Conservation (phyloP, 2,888 invertebrate species). For the Catonia carolina region DNA sequence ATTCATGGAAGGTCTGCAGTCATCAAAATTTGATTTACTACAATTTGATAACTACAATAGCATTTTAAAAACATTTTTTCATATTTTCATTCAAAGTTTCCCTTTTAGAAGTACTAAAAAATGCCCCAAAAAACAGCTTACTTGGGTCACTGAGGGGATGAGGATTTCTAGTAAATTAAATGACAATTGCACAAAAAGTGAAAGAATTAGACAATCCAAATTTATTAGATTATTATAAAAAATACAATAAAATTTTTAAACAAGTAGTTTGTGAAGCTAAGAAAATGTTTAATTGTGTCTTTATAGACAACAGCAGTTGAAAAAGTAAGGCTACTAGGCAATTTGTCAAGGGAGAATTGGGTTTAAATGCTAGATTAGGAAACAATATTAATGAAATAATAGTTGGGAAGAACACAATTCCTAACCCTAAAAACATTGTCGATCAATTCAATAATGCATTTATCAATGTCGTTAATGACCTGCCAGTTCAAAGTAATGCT, state of each 20-base stretch:
- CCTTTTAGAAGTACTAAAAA: no score
- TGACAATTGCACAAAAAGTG: background rate
- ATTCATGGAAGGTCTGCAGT: no score
- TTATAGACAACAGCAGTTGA: background rate
- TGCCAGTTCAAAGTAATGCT: background rate
- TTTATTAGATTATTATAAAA: background rate
- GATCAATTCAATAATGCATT: background rate
- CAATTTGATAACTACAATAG: no score
- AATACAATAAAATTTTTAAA: constrained; percentile 5
- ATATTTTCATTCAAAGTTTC: no score
- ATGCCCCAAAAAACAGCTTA: no score
- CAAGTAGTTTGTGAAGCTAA: background rate
- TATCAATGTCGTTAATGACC: background rate
- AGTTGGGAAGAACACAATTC: background rate
- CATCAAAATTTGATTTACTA: no score
- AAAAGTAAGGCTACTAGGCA: constrained; percentile 9
- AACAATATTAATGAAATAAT: constrained; percentile 4
- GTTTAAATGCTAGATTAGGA: background rate
- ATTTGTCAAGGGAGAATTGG: constrained; percentile 4
- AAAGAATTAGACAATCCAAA: background rate
- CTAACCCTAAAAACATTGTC: background rate
- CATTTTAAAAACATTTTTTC: no score
- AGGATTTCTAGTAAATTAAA: background rate
- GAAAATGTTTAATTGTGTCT: background rate
- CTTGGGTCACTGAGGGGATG: constrained; percentile 14